Conservation (phyloP, 2,888 invertebrate genomes). For the Cheilosia soror region DNA sequence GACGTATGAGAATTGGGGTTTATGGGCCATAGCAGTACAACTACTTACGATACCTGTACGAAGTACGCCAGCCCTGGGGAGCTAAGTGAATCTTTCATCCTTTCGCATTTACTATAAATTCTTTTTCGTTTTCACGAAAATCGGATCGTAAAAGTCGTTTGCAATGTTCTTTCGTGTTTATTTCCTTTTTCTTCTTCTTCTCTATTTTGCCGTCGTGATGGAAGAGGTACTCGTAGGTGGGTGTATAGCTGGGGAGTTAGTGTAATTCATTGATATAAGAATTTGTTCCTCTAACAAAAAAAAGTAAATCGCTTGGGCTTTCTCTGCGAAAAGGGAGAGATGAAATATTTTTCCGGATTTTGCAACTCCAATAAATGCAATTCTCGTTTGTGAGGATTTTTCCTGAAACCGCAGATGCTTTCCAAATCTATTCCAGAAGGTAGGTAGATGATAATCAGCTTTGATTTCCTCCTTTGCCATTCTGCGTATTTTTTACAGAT, state of each 20-base stretch:
- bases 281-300: not conserved
- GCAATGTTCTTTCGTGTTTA: not conserved
- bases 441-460: no score
- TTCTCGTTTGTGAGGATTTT: no score
- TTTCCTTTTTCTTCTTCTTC: not conserved
- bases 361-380: no score
- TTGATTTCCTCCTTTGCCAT: no score
- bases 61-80: conserved; percentile 2
- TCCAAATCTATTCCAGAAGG: no score
- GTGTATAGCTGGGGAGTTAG: not conserved
- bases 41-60: conserved; percentile 13
- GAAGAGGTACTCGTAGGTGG: not conserved
- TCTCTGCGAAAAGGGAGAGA: not conserved
- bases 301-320: not conserved
- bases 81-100: conserved; percentile 45
- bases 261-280: conserved; percentile 15
- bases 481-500: no score
- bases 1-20: conserved; percentile 33
- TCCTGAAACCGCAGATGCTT: no score
- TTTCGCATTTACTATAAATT: conserved; percentile 38
- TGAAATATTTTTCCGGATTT: not conserved
- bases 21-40: conserved; percentile 29
- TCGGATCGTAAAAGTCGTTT: conserved; percentile 21
- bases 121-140: conserved; percentile 4
- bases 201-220: not conserved